phyloP scores from a whole-genome alignment of 2,888 invertebrate species.

The Trachelus iudaicus region DNA sequence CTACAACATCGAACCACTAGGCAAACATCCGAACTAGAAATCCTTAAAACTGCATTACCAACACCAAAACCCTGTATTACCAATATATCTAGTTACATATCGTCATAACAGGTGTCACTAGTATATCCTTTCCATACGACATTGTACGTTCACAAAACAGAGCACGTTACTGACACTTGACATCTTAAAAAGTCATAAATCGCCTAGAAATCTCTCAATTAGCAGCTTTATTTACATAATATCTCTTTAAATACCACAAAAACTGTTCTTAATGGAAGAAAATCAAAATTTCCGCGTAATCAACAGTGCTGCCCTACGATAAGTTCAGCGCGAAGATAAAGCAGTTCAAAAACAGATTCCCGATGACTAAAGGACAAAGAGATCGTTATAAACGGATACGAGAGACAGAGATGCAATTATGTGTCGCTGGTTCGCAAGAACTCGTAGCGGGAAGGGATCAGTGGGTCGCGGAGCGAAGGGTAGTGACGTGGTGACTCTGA shows the following conservation, averaged over 20 bases:
- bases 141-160: not conserved
- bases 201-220: not conserved
- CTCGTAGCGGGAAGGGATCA: not conserved
- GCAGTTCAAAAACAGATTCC: not conserved
- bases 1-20: not conserved
- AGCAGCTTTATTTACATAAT: not conserved
- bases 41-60: not conserved
- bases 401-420: not conserved
- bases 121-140: not conserved
- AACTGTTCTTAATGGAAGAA: not conserved
- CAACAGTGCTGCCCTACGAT: not conserved
- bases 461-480: conserved; percentile 10
- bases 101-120: not conserved
- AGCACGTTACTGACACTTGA: not conserved
- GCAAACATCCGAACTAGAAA: not conserved
- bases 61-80: not conserved
- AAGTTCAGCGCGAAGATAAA: not conserved
- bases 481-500: conserved; percentile 11
- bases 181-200: not conserved
- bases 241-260: not conserved
- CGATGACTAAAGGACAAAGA: not conserved
- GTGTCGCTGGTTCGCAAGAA: not conserved
- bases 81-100: not conserved
- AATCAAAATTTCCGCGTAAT: not conserved
- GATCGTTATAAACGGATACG: not conserved